Conservation (phyloP, 1,140 invertebrate species). For the Zaprionus davidi region DNA sequence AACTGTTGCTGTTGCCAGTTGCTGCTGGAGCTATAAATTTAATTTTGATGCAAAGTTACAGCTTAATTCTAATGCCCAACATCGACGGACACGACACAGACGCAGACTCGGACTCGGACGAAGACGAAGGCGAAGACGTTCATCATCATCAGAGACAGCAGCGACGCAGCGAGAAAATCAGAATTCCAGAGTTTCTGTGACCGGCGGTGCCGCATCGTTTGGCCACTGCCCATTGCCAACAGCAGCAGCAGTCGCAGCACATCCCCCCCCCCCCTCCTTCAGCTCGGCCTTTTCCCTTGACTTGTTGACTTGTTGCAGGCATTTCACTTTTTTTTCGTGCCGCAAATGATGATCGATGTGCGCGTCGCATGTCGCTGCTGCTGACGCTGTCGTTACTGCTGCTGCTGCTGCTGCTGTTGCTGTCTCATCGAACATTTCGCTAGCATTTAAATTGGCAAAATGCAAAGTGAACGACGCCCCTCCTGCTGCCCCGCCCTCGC, state of each 20-base stretch:
- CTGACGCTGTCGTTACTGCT: constrained; percentile 10
- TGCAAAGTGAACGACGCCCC: constrained; percentile 49
- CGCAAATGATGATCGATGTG: constrained; percentile 80
- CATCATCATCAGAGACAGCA: constrained; percentile 35
- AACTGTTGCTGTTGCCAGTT: constrained; percentile 27
- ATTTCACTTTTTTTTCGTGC: constrained; percentile 80
- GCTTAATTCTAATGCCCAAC: constrained; percentile 75
- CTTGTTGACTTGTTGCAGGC: constrained; percentile 42
- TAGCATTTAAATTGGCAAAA: constrained; percentile 70
- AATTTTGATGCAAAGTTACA: constrained; percentile 78
- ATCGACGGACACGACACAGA: constrained; percentile 9
- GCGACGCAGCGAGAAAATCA: constrained; percentile 43
- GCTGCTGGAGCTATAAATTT: constrained; percentile 66
- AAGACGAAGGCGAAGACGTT: constrained; percentile 26
- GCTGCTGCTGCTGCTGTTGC: constrained; percentile 16
- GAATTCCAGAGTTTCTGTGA: constrained; percentile 67
- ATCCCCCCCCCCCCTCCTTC: background rate
- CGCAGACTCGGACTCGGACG: background rate
- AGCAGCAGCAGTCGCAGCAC: constrained; percentile 9
- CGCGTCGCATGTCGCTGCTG: constrained; percentile 70
- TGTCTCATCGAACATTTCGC: constrained; percentile 38
- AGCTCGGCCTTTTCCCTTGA: background rate
- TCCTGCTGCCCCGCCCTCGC: background rate
- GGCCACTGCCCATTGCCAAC: constrained; percentile 3
- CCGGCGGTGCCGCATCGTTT: constrained; percentile 47